Evolutionary conservation across 2,797 vertebrate species (phyloP), one percentile per base, ranked within the genome.

Genomic region (Tokudaia tokunoshimensis): DNA sequence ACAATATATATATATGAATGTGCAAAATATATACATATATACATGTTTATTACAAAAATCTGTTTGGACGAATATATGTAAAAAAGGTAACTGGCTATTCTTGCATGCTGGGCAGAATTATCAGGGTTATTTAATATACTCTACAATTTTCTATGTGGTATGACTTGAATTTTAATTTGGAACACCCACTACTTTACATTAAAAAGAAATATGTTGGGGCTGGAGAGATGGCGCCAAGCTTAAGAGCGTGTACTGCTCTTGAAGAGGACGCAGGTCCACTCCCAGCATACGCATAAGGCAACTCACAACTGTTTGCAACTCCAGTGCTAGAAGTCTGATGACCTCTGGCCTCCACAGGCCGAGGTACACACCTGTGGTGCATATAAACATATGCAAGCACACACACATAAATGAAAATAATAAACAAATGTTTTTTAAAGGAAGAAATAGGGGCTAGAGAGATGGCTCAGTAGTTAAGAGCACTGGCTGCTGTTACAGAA

Each of bases 151-250:
- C 65, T 75, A 55, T 78, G 63, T 86, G 59, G 7, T 72, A 9
- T 76, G 57, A 31, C 17, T 94, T 89, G 26, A 74, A 88, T 80
- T 85, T 95, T 94, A 92, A 84, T 72, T 86, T 67, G 93, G 34
- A 55, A 37, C 75, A 84, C 14, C 29, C 80, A 50, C 52, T 76
- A 74, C 24, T 79, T 94, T 80, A 15, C 55, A 61, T 59, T 65
- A 67, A 89, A 87, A 89, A 86, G 47, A 70, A 87, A 31, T n/a
- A 20, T 4, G 63, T 81, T 94, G 34, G 31, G 20, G 3, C 34
- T 70, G 63, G 47, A 86, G 47, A 52, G 63, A 52, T 24, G 12
- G 31, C 20, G 6, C 31, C 44, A n/a, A 22, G 63, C 31, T 70
- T 24, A 50, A 50, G 83, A n/a, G 3, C 12, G 14, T n/a, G 31